These are phyloP conservation scores for Bergia puertoricense DNA, from an alignment of 92 coral and sea anemone species.

Conservation along the genomic window DNA sequence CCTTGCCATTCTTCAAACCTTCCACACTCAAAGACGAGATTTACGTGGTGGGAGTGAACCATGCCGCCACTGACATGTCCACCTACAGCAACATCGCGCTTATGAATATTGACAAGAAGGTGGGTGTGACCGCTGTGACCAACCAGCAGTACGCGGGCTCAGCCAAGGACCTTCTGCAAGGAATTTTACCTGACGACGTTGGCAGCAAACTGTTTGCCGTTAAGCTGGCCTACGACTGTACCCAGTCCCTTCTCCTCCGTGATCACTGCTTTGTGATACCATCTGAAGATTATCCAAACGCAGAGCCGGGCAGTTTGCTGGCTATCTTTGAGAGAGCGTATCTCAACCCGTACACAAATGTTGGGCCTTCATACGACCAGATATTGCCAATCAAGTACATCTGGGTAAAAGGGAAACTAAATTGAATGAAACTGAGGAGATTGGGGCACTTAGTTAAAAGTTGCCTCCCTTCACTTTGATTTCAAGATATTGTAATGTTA, in stretches of 20 bases:
- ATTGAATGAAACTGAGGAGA: background rate
- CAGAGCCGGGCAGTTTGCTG: background rate
- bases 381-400: background rate
- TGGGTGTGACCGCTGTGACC: slow-evolving; percentile 17
- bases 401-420: background rate
- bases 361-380: slow-evolving; percentile 8
- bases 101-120: background rate
- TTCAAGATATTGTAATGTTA: background rate
- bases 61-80: background rate
- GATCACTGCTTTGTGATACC: slow-evolving; percentile 14
- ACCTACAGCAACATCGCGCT: slow-evolving; percentile 20
- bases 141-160: slow-evolving; percentile 22
- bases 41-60: slow-evolving; percentile 2
- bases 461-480: background rate
- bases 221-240: slow-evolving; percentile 5
- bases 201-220: slow-evolving; percentile 10
- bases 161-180: background rate
- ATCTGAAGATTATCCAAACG: background rate
- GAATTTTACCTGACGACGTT: background rate
- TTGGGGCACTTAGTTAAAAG: too few relatives aligned
- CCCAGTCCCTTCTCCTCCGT: background rate
- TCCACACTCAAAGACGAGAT: slow-evolving; percentile 2
- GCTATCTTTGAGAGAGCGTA: slow-evolving; percentile 6
- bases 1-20: background rate
- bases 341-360: background rate